Percentiles rank a stretch among this genome's conserved stretches.
Evolutionary conservation across 2,888 invertebrate genomes (phyloP).

Genomic region (Nomada flava): DNA sequence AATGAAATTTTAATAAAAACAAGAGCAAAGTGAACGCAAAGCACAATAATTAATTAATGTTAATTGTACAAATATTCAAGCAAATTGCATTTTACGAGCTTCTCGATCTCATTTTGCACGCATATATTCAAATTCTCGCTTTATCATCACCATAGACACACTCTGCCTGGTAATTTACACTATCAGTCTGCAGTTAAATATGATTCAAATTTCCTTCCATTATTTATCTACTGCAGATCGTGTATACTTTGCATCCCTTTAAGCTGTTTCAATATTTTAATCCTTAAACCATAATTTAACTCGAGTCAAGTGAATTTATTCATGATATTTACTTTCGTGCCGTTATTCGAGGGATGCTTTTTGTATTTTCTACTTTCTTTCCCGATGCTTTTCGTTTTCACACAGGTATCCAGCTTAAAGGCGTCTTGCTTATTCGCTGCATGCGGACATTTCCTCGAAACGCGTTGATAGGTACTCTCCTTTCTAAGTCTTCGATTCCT

Average conservation of each 20-base stretch:
- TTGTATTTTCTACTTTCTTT: slow-evolving; percentile 19
- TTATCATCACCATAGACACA: not conserved
- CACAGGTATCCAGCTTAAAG: slow-evolving; percentile 24
- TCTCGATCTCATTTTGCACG: not conserved
- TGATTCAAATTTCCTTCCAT: slow-evolving; percentile 9
- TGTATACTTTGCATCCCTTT: not conserved
- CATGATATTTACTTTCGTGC: not conserved
- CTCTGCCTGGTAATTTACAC: not conserved
- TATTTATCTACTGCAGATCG: slow-evolving; percentile 15
- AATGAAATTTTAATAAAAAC: not conserved
- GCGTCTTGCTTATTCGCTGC: slow-evolving; percentile 5
- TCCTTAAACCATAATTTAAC: not conserved
- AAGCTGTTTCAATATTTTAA: not conserved
- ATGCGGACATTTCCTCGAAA: slow-evolving; percentile 4
- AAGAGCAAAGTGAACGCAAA: not conserved
- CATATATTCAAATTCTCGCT: not conserved
- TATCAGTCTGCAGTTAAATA: not conserved
- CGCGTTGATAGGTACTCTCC: slow-evolving; percentile 23
- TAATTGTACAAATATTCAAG: not conserved
- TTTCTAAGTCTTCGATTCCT: not conserved
- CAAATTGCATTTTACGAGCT: not conserved
- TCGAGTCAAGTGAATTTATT: slow-evolving; percentile 11
- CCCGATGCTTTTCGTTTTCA: not conserved
- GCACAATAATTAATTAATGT: not conserved
- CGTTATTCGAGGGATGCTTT: not conserved